Conservation (phyloP, 2,888 invertebrate species). For the Brachyptera risi region DNA sequence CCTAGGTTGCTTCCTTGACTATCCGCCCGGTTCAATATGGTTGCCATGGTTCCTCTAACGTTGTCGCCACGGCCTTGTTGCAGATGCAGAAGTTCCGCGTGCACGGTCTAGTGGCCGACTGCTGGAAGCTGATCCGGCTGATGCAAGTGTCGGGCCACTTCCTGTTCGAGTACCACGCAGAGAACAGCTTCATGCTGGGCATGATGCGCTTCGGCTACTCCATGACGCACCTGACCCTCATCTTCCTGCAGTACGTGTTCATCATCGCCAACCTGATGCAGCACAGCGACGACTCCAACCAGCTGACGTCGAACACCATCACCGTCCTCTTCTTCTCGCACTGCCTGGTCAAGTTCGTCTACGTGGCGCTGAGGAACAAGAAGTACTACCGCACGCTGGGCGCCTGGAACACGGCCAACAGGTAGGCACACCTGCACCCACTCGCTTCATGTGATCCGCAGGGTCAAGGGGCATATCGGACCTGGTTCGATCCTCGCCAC, state of each 20-base stretch:
- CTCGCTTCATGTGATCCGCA: no score
- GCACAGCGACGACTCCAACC: slow-evolving; percentile 71
- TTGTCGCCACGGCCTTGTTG: no score
- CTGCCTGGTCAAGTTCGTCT: slow-evolving; percentile 66
- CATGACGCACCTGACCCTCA: slow-evolving; percentile 49
- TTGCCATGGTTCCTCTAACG: no score
- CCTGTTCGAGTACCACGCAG: slow-evolving; percentile 67
- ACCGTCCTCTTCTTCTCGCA: slow-evolving; percentile 78
- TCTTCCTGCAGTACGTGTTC: slow-evolving; percentile 59
- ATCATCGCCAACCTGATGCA: slow-evolving; percentile 64
- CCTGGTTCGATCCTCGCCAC: no score
- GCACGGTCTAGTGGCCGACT: slow-evolving; percentile 73
- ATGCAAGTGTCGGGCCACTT: slow-evolving; percentile 77
- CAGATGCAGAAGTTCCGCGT: slow-evolving; percentile 54
- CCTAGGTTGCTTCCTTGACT: no score
- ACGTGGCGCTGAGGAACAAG: slow-evolving; percentile 69
- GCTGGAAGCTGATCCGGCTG: slow-evolving; percentile 76
- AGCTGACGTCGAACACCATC: slow-evolving; percentile 70
- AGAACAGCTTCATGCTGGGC: slow-evolving; percentile 41
- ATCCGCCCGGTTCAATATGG: no score
- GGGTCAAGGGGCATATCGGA: no score
- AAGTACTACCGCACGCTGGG: slow-evolving; percentile 73
- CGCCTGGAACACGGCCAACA: slow-evolving; percentile 65
- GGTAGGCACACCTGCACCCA: background rate
- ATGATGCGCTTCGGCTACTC: slow-evolving; percentile 40